Evolutionary conservation across 1,140 invertebrate genomes (phyloP), one percentile per base, ranked within the genome.

Genomic region (Eurosta solidaginis): DNA sequence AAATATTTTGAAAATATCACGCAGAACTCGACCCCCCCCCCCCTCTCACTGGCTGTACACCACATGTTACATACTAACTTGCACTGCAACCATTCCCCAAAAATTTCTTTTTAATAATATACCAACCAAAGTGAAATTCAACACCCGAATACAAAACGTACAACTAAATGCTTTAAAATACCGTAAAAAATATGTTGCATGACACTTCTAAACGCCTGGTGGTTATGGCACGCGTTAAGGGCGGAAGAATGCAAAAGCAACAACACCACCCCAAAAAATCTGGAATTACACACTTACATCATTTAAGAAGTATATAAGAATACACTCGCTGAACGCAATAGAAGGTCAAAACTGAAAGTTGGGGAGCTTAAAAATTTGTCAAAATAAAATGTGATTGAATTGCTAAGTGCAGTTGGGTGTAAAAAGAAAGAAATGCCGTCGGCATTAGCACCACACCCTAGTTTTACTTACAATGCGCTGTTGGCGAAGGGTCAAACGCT

Each of bases 141-240:
- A n/a, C n/a, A n/a, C n/a, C n/a, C n/a, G n/a, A n/a, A n/a, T n/a
- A n/a, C n/a, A 33, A 68, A 9, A 20, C 7, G 59, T 12, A 20
- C 9, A 40, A 68, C 36, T 59, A 59, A 68, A 68, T 6, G 59
- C 17, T n/a, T 68, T 9, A 68, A 68, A 68, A 42, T 68, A 68
- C 59, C 33, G 59, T 68, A 68, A 68, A 68, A n/a, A 68, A 68
- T 40, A 29, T 68, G 59, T 20, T 40, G 20, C 59, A 14, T 40
- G 59, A 68, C 59, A 68, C 59, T 68, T 68, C 59, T 68, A 68
- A 40, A 36, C 59, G 59, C 59, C 59, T 68, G 59, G 59, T 68
- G 40, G 59, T n/a, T n/a, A n/a, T 68, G 59, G 59, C 59, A 68
- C 59, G 59, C 59, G 59, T 68, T 68, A 68, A 68, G 59, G 59